A percentile compares a stretch with the other conserved stretches of the same genome.
phyloP scores from a whole-genome alignment of 1,140 invertebrate species.

The Dendrolimus punctatus region DNA sequence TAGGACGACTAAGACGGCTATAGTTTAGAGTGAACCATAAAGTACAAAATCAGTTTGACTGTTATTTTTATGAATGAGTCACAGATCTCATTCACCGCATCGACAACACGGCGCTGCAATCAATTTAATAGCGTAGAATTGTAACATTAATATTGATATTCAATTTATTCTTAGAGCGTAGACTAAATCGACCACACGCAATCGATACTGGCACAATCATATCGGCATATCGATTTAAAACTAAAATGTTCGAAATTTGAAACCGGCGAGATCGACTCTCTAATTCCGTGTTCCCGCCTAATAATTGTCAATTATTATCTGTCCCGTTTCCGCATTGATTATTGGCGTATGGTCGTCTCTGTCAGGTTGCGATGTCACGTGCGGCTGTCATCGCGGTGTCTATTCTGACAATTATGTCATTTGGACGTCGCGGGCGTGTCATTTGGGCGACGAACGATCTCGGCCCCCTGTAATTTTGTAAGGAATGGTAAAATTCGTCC shows the following conservation, averaged over 20 bases:
- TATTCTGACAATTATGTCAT: constrained; percentile 72
- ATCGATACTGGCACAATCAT: constrained; percentile 22
- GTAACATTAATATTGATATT: constrained; percentile 52
- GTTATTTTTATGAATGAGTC: constrained; percentile 40
- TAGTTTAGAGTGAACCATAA: not conserved
- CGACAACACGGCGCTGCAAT: constrained; percentile 24
- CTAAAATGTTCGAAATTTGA: constrained; percentile 65
- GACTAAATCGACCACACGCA: constrained; percentile 60
- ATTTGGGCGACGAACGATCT: constrained; percentile 64
- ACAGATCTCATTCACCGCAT: constrained; percentile 35
- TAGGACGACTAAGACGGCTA: not conserved
- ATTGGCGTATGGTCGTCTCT: constrained; percentile 32
- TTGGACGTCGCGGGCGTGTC: constrained; percentile 65
- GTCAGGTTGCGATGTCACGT: constrained; percentile 52
- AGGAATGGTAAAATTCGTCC: no score
- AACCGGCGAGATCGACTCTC: constrained; percentile 52
- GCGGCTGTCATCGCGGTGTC: constrained; percentile 58
- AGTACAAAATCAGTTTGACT: constrained; percentile 5
- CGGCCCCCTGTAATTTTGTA: constrained; percentile 51
- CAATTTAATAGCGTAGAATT: constrained; percentile 53
- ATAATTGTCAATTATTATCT: constrained; percentile 56
- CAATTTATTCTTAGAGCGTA: constrained; percentile 59
- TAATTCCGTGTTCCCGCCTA: constrained; percentile 69
- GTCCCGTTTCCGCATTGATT: constrained; percentile 17
- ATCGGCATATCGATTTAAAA: constrained; percentile 67